Percentiles rank a stretch among this genome's conserved stretches.
phyloP scores from a whole-genome alignment of 2,113 vertebrate species.

The Poeciliopsis occidentalis region DNA sequence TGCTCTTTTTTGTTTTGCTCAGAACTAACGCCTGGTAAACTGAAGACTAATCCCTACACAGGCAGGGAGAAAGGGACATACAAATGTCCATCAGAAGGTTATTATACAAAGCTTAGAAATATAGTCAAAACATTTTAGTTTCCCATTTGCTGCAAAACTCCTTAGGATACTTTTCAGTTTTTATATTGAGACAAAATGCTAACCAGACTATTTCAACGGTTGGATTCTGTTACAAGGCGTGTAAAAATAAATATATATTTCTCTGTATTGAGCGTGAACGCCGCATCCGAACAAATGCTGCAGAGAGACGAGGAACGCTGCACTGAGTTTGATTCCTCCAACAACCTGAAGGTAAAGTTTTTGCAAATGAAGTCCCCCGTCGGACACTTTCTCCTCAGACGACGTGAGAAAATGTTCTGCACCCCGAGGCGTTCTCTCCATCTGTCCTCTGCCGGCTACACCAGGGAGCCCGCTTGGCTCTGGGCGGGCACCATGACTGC shows the following conservation, averaged over 20 bases:
- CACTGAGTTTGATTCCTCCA: slow-evolving; percentile 8
- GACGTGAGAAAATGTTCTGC: slow-evolving; percentile 28
- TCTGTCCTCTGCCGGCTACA: slow-evolving; percentile 71
- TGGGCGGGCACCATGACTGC: slow-evolving; percentile 87
- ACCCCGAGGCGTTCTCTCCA: slow-evolving; percentile 37
- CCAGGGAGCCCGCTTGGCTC: slow-evolving; percentile 87
- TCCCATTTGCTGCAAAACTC: background rate
- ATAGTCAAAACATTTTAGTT: slow-evolving; percentile 26
- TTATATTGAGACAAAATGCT: slow-evolving; percentile 6
- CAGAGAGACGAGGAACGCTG: slow-evolving; percentile 20
- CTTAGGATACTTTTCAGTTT: slow-evolving; percentile 5
- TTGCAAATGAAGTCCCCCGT: slow-evolving; percentile 22
- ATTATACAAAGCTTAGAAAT: slow-evolving; percentile 30
- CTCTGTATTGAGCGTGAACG: slow-evolving; percentile 16
- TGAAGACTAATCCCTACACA: slow-evolving; percentile 13
- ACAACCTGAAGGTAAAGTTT: slow-evolving; percentile 7
- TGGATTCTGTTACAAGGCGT: slow-evolving; percentile 1
- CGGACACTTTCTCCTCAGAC: slow-evolving; percentile 9
- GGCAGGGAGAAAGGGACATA: slow-evolving; percentile 1
- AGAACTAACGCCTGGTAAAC: slow-evolving; percentile 41
- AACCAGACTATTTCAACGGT: background rate
- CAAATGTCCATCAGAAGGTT: slow-evolving; percentile 5
- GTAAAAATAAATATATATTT: slow-evolving; percentile 53
- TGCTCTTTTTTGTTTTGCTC: slow-evolving; percentile 22
- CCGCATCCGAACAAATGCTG: slow-evolving; percentile 35